Evolutionary conservation across 2,888 invertebrate genomes (phyloP), one percentile per base, ranked within the genome.

Genomic region (Hirtodrosophila alboralis): DNA sequence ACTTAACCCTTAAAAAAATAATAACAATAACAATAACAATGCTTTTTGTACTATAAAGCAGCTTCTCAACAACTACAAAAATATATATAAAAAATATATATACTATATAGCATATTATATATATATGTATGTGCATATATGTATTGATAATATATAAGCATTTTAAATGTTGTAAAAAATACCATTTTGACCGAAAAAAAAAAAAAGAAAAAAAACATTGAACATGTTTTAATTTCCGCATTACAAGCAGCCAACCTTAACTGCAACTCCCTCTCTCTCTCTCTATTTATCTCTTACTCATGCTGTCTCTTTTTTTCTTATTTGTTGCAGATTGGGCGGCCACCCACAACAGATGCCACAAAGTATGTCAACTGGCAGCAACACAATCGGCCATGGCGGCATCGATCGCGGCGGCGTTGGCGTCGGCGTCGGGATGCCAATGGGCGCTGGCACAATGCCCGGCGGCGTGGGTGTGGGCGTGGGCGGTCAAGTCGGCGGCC

Each of bases 331-430:
- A 87, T 85, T 91, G 87, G 90, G 89, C 60, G 89, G 91, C 71
- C 78, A 89, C 84, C 90, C 87, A 87, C 90, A 90, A 77, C 91
- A 90, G 87, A 89, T 90, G 88, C 88, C 90, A 74, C 91, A 91
- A 87, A 92, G 92, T 87, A 91, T 92, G 84, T 92, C 93, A 92
- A 92, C 93, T 86, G 93, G 93, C 84, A 91, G 91, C 87, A 93
- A 93, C 80, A 93, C 93, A 77, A 86, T 89, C 78, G 89, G 90
- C 75, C 88, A 89, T 71, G 88, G 90, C 9, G 90, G 89, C 77
- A 89, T 89, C 65, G 90, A 88, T 83, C 89, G 88, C 56, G 87
- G 87, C 53, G 88, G 84, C 54, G 75, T 78, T 27, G 70, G 66
- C 34, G 75, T 78, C 30, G 70, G 66, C 34, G 69, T 81, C 16